These are phyloP conservation scores for Oasisia sp. DNA, from an alignment of 2,888 invertebrate genomes.

Conservation along the genomic window DNA sequence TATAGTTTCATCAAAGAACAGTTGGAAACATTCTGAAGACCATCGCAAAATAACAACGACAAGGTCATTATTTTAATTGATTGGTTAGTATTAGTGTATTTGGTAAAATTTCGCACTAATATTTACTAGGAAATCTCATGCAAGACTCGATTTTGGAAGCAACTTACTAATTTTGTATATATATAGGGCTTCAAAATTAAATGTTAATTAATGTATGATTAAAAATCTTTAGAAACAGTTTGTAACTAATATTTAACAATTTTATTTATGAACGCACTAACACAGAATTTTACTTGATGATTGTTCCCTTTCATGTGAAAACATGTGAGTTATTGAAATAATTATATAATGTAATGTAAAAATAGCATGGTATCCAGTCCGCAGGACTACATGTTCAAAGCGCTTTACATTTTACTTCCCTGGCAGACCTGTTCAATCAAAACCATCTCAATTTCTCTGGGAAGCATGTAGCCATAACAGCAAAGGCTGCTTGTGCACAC, in stretches of 20 bases:
- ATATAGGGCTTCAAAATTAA: not conserved
- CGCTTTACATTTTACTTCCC: no score
- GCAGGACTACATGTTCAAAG: no score
- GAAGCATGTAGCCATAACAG: no score
- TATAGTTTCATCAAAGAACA: no score
- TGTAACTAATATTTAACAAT: not conserved
- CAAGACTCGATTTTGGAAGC: not conserved
- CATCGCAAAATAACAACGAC: not conserved
- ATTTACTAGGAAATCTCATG: not conserved
- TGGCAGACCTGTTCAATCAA: no score
- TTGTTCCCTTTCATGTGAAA: not conserved
- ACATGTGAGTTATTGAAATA: not conserved
- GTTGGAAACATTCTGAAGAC: no score
- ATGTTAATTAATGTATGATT: not conserved
- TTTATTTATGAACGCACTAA: not conserved
- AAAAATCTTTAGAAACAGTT: not conserved
- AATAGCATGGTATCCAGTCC: no score
- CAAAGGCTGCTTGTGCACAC: no score
- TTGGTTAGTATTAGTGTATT: not conserved
- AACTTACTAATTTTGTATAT: not conserved
- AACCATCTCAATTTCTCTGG: no score
- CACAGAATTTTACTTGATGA: not conserved
- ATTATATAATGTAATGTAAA: not conserved
- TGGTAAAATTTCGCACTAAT: not conserved
- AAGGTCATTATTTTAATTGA: not conserved